A percentile compares a stretch with the other conserved stretches of the same genome.
Evolutionary conservation across 2,113 vertebrate genomes (phyloP).

Genomic region (Saccopteryx bilineata): DNA sequence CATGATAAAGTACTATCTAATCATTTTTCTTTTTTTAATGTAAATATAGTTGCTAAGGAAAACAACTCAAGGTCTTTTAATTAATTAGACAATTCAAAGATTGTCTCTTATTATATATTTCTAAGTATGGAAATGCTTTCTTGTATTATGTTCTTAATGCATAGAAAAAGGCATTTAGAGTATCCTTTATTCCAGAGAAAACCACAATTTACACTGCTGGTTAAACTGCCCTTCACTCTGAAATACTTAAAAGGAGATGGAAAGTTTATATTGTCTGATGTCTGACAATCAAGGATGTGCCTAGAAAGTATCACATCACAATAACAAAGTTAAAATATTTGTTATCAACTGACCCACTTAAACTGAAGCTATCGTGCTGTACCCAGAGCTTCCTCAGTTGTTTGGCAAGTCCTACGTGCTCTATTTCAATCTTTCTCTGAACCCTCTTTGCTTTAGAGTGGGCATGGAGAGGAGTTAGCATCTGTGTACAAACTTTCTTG

Average conservation of each 20-base stretch:
- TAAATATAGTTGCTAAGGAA: neutral
- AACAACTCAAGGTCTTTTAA: neutral
- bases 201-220: neutral
- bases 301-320: neutral
- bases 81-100: neutral
- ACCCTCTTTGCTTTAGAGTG: neutral
- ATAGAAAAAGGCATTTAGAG: neutral
- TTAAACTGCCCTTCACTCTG: neutral
- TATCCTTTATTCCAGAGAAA: neutral
- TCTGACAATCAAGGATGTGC: neutral
- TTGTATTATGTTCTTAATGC: neutral
- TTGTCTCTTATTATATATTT: neutral
- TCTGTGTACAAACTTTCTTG: accelerated
- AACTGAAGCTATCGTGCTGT: neutral
- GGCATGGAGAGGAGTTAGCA: neutral
- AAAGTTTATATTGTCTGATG: neutral
- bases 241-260: neutral
- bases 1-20: neutral
- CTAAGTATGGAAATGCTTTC: neutral
- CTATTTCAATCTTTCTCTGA: neutral
- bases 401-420: neutral
- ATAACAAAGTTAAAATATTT: neutral
- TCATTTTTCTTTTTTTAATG: neutral
- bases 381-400: neutral
- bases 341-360: neutral